Conservation (phyloP, 2,888 invertebrate genomes). For the Cephus sareptanus region DNA sequence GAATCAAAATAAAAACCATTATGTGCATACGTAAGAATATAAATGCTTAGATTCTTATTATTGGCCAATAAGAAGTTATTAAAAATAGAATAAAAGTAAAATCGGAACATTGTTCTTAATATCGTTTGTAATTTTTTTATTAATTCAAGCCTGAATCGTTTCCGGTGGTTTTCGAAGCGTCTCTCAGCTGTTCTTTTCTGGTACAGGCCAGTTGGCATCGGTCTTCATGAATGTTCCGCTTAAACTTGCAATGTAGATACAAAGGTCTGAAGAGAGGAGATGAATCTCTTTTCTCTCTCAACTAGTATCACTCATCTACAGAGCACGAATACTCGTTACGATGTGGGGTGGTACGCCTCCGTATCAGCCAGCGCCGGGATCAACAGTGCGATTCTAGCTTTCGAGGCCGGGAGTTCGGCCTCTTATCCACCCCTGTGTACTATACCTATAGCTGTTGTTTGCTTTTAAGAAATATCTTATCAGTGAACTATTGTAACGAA, state of each 20-base stretch:
- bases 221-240: not conserved
- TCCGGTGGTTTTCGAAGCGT: not conserved
- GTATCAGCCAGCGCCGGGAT: conserved; percentile 45
- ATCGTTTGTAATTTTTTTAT: not conserved
- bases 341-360: conserved; percentile 43
- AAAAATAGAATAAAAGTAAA: not conserved
- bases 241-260: not conserved
- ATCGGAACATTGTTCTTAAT: not conserved
- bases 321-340: not conserved
- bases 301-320: not conserved
- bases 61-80: not conserved
- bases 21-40: not conserved
- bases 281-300: not conserved
- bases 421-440: conserved; percentile 34
- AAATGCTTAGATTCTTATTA: not conserved
- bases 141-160: not conserved
- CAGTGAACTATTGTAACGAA: not conserved
- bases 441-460: not conserved
- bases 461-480: not conserved
- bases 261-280: not conserved
- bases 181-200: not conserved
- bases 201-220: not conserved
- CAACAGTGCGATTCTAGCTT: conserved; percentile 56
- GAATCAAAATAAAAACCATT: not conserved
- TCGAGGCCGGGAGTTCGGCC: conserved; percentile 55